Evolutionary conservation across 2,797 vertebrate genomes (phyloP).

Genomic region (Neosilurus mollespiculum): DNA sequence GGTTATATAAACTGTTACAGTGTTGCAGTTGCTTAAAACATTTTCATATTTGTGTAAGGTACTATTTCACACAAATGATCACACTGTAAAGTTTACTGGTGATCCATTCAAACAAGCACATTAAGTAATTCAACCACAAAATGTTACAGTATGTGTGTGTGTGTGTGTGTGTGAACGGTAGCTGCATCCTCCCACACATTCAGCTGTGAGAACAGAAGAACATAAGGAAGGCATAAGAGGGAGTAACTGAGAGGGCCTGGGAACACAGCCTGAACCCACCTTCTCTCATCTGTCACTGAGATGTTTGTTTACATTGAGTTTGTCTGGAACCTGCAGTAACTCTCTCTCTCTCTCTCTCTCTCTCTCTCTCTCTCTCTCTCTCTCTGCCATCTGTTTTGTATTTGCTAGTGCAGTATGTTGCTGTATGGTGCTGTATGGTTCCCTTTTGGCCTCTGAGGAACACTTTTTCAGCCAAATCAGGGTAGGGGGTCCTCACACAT

Average conservation of each 20-base stretch:
- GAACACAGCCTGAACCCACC: slow-evolving; percentile 45
- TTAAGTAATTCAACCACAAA: slow-evolving; percentile 4
- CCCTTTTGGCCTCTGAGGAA: slow-evolving; percentile 43
- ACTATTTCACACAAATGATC: background rate
- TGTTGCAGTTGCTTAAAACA: background rate
- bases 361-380: slow-evolving; percentile 11
- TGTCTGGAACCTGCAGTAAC: slow-evolving; percentile 41
- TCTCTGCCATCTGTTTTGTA: slow-evolving; percentile 59
- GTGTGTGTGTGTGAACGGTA: slow-evolving; percentile 27
- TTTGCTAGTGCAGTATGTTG: slow-evolving; percentile 51
- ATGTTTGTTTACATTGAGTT: slow-evolving; percentile 57
- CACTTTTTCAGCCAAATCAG: slow-evolving; percentile 49
- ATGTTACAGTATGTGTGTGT: slow-evolving; percentile 19
- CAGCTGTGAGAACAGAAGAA: slow-evolving; percentile 36
- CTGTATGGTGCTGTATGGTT: slow-evolving; percentile 43
- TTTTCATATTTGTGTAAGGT: background rate
- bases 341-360: slow-evolving; percentile 8
- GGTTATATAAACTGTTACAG: background rate
- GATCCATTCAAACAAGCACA: background rate
- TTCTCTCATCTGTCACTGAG: slow-evolving; percentile 55
- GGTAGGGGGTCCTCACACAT: slow-evolving; percentile 45
- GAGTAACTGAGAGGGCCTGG: slow-evolving; percentile 49
- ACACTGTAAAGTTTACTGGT: background rate
- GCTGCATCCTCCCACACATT: slow-evolving; percentile 37
- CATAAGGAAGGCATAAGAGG: slow-evolving; percentile 46